Percentiles rank a stretch among this genome's conserved stretches.
These are phyloP conservation scores for Harpegnathos saltator DNA, from an alignment of 1,140 invertebrate species.

Conservation along the genomic window DNA sequence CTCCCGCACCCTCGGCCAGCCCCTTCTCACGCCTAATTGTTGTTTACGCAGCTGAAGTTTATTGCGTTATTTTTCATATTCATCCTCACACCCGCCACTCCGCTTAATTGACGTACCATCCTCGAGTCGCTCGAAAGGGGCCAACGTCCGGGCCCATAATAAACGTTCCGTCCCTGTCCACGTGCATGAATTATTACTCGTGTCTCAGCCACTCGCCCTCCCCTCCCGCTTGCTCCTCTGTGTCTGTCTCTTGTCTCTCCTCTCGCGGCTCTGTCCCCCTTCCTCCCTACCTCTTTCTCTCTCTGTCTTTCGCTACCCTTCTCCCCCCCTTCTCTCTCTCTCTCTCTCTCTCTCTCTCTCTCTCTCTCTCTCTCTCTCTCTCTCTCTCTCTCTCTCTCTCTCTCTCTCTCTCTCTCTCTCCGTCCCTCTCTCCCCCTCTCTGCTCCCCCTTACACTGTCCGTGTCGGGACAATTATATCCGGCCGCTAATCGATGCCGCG, in stretches of 20 bases:
- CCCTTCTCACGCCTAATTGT: neutral
- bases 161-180: conserved; percentile 31
- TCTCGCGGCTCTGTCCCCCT: too few species aligned
- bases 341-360: too few species aligned
- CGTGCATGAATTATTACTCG: conserved; percentile 32
- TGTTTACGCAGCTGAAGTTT: neutral
- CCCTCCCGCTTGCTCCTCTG: neutral
- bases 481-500: conserved; percentile 41
- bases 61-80: conserved; percentile 4
- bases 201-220: conserved; percentile 17
- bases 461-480: conserved; percentile 42
- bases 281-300: neutral
- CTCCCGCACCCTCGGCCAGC: neutral
- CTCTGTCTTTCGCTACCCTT: too few species aligned
- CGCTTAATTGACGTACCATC: conserved; percentile 24
- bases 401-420: too few species aligned
- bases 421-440: neutral
- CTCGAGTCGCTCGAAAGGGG: conserved; percentile 12
- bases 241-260: too few species aligned
- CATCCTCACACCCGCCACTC: neutral
- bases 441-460: neutral
- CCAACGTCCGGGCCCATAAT: conserved; percentile 20
- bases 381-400: neutral
- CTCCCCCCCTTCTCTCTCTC: neutral
- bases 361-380: neutral